Evolutionary conservation across 2,797 vertebrate species (phyloP).

Genomic region (Phrynocephalus guinanensis): DNA sequence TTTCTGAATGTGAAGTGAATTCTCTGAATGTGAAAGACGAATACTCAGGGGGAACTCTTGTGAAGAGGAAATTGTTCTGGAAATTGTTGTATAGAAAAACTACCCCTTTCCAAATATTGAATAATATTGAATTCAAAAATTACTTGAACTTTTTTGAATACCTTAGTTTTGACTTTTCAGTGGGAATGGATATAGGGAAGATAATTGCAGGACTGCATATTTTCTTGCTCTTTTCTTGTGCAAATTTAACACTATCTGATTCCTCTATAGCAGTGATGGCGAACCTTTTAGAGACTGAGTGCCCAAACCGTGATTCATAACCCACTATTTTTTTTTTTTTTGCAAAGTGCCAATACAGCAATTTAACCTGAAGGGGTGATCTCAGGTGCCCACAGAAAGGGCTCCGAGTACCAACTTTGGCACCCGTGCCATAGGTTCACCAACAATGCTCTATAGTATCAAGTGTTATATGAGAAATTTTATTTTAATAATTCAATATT

Average conservation of each 20-base stretch:
- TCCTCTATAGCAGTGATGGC: no score
- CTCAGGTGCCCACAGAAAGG: no score
- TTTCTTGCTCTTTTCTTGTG: not conserved
- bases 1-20: not conserved
- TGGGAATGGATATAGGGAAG: not conserved
- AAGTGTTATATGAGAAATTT: not conserved
- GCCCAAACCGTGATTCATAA: no score
- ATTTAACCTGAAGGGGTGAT: no score
- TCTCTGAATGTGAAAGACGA: not conserved
- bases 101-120: not conserved
- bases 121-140: not conserved
- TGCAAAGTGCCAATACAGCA: no score
- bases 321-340: no score
- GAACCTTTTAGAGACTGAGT: no score
- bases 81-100: not conserved
- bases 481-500: not conserved
- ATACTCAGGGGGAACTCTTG: not conserved
- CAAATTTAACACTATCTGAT: not conserved
- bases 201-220: not conserved
- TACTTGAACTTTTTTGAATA: not conserved
- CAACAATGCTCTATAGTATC: not conserved
- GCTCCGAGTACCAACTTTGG: no score
- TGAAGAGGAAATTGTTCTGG: not conserved
- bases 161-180: not conserved
- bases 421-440: no score